phyloP scores from a whole-genome alignment of 2,797 vertebrate genomes.

The Clarias laeviceps region DNA sequence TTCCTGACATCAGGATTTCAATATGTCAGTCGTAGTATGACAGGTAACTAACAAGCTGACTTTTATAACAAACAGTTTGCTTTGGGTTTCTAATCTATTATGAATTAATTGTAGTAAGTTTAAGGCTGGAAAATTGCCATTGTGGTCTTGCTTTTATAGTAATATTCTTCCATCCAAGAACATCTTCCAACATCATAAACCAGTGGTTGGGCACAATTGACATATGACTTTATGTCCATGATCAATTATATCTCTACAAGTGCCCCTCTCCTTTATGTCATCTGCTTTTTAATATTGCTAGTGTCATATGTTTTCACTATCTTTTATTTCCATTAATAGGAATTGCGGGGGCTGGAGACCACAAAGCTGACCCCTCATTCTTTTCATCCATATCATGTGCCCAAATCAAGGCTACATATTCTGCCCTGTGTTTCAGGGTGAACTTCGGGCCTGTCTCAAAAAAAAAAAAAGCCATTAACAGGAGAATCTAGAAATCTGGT shows the following conservation, averaged over 20 bases:
- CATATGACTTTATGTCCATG: too few relatives aligned
- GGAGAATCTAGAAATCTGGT: background rate
- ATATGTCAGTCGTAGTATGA: too few relatives aligned
- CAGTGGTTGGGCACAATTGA: too few relatives aligned
- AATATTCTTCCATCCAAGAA: background rate
- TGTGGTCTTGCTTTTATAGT: background rate
- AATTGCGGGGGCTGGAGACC: background rate
- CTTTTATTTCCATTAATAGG: background rate
- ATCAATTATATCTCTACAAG: background rate
- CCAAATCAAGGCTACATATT: background rate
- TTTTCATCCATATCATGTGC: background rate
- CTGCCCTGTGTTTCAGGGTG: background rate
- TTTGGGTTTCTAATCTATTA: background rate
- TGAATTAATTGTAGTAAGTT: background rate
- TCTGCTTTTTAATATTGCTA: background rate
- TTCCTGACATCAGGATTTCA: too few relatives aligned
- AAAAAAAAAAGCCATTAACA: background rate
- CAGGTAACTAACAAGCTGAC: background rate
- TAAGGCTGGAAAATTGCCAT: background rate
- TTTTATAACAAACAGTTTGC: background rate
- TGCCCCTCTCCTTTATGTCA: background rate
- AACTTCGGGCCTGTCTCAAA: background rate
- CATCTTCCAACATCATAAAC: too few relatives aligned
- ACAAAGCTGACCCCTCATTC: too few relatives aligned
- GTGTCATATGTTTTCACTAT: background rate